These are phyloP conservation scores for Eudiplozoon nipponicum DNA, from an alignment of 2,888 invertebrate genomes.

Conservation along the genomic window DNA sequence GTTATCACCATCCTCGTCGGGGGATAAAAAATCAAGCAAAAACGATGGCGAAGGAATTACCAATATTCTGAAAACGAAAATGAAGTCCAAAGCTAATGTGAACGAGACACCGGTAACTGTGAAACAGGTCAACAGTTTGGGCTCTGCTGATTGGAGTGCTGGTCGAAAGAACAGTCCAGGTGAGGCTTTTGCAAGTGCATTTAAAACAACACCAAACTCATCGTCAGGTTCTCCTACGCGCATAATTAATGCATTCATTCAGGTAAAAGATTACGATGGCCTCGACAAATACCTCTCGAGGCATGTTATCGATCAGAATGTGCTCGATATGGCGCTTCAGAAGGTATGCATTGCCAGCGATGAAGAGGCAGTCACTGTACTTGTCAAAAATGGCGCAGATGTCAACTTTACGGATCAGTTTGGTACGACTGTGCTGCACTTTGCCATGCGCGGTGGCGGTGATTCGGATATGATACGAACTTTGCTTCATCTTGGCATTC, in stretches of 20 bases:
- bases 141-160: no score
- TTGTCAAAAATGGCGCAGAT: constrained; percentile 1
- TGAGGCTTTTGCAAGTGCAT: no score
- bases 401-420: not conserved
- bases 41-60: no score
- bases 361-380: not conserved
- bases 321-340: constrained; percentile 1
- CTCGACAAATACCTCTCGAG: not conserved
- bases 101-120: no score
- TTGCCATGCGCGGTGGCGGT: constrained; percentile 3
- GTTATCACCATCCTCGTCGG: no score
- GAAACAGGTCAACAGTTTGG: no score
- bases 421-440: not conserved
- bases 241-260: not conserved
- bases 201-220: no score
- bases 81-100: no score
- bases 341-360: not conserved
- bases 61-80: no score
- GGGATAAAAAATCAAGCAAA: no score
- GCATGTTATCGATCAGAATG: not conserved
- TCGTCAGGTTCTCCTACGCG: not conserved
- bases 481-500: not conserved
- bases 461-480: not conserved
- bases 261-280: not conserved
- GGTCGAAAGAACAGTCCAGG: no score